Percentiles rank a stretch among this genome's conserved stretches.
Conservation (phyloP, 2,797 vertebrate species). For the Champsocephalus esox region DNA sequence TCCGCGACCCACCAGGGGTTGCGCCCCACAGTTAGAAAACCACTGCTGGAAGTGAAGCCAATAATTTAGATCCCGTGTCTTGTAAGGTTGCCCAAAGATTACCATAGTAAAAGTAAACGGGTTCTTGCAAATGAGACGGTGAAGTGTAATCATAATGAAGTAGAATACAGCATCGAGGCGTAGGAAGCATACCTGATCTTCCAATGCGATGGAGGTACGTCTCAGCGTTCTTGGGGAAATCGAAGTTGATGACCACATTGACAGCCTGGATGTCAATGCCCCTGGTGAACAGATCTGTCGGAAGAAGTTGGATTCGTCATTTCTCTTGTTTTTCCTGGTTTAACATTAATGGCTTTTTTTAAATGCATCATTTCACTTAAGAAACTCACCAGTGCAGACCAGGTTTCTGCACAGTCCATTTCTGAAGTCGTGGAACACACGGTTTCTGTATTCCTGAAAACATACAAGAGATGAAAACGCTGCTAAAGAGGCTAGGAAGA, state of each 20-base stretch:
- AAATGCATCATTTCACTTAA: fast-evolving
- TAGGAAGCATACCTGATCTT: constrained; percentile 81
- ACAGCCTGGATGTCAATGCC: constrained; percentile 90
- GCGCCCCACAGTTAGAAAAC: too few species aligned
- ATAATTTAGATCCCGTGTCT: background rate
- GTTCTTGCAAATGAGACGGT: background rate
- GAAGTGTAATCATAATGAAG: background rate
- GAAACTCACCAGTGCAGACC: constrained; percentile 85
- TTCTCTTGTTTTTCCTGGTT: background rate
- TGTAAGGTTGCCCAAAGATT: background rate
- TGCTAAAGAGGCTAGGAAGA: background rate
- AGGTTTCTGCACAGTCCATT: constrained; percentile 88
- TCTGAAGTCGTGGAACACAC: constrained; percentile 89
- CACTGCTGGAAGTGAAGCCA: too few species aligned
- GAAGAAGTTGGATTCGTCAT: background rate
- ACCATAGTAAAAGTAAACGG: background rate
- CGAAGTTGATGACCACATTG: constrained; percentile 90
- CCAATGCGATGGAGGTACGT: constrained; percentile 90
- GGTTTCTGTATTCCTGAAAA: constrained; percentile 87
- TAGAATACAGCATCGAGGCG: background rate
- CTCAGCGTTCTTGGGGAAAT: constrained; percentile 89
- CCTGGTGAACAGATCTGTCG: constrained; percentile 88
- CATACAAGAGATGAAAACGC: background rate
- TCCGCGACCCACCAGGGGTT: too few species aligned
- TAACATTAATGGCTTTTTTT: background rate